These are phyloP conservation scores for Tetropium fuscum DNA, from an alignment of 2,888 invertebrate genomes.

Conservation along the genomic window DNA sequence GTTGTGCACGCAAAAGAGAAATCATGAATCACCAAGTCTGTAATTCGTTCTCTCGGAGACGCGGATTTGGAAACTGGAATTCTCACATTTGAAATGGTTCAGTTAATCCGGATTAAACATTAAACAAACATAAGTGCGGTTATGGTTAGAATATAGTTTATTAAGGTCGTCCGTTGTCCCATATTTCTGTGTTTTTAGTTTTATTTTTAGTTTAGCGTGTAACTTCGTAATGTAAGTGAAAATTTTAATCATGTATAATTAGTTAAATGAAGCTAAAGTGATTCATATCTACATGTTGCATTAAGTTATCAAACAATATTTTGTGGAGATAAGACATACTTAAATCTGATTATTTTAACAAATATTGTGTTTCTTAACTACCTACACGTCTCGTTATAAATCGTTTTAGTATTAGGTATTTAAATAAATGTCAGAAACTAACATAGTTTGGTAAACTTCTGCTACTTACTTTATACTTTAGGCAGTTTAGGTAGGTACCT, in stretches of 20 bases:
- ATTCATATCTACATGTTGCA: neutral
- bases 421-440: constrained; percentile 7
- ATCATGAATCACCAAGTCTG: constrained; percentile 15
- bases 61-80: neutral
- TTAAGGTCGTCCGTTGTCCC: constrained; percentile 12
- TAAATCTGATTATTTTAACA: constrained; percentile 9
- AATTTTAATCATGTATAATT: neutral
- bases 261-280: neutral
- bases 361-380: neutral
- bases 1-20: constrained; percentile 13
- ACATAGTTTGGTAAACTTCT: constrained; percentile 2
- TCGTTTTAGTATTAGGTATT: too few species aligned
- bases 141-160: constrained; percentile 19
- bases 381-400: too few species aligned
- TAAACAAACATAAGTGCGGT: constrained; percentile 16
- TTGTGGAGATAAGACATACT: constrained; percentile 8
- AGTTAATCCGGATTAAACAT: neutral
- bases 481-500: neutral
- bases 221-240: constrained; percentile 13
- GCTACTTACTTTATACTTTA: neutral
- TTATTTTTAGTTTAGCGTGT: constrained; percentile 20
- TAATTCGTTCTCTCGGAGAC: neutral
- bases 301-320: constrained; percentile 6
- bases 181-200: constrained; percentile 19
- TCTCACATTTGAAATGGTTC: neutral